These are phyloP conservation scores for Notoglanidium macrostoma DNA, from an alignment of 2,797 vertebrate species.

Conservation along the genomic window DNA sequence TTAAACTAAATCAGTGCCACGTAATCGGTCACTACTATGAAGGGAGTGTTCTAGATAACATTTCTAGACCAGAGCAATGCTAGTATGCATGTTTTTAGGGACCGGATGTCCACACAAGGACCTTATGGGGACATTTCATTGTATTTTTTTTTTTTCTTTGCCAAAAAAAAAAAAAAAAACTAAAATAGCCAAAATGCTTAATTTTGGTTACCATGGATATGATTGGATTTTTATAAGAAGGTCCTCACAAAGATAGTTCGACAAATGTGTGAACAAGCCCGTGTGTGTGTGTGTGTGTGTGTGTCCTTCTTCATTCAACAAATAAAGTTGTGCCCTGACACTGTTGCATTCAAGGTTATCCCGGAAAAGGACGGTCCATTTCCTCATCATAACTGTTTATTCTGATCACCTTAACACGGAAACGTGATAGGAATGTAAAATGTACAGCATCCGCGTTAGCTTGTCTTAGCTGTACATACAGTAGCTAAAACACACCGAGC, in stretches of 20 bases:
- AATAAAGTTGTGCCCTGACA: conserved; percentile 59
- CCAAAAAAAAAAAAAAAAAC: not conserved
- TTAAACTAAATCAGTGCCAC: conserved; percentile 31
- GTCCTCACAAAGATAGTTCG: not conserved
- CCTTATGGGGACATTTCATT: not conserved
- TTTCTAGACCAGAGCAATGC: not conserved
- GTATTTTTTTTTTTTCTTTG: too few species aligned
- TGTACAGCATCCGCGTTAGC: not conserved
- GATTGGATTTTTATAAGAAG: not conserved
- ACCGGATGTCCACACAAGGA: not conserved
- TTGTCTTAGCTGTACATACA: conserved; percentile 5
- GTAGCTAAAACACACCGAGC: not conserved
- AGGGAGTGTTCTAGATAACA: too few species aligned
- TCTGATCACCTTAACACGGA: not conserved
- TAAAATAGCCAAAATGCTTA: not conserved
- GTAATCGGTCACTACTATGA: conserved; percentile 5
- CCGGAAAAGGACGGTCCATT: conserved; percentile 16
- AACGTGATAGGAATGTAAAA: not conserved
- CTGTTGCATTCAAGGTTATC: conserved; percentile 62
- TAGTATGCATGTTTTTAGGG: not conserved
- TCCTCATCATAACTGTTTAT: not conserved
- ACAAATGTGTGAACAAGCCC: not conserved
- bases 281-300: conserved; percentile 15
- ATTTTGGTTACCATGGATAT: not conserved
- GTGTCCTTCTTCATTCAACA: conserved; percentile 6